phyloP scores from a whole-genome alignment of 2,888 invertebrate genomes.

The Phlogophora meticulosa region DNA sequence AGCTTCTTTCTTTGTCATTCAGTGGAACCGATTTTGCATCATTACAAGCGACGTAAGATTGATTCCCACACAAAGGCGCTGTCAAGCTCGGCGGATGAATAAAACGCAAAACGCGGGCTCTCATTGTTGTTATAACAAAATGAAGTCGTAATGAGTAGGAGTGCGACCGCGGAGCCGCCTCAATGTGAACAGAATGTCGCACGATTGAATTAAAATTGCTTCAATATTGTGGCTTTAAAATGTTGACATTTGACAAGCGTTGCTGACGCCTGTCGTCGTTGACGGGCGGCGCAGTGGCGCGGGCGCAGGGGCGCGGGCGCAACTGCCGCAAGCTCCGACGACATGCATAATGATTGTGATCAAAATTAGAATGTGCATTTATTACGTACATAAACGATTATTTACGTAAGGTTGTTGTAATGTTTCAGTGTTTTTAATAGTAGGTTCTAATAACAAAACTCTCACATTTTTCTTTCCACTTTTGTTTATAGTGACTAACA shows the following conservation, averaged over 20 bases:
- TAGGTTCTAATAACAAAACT: conserved; percentile 3
- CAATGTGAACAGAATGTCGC: conserved; percentile 81
- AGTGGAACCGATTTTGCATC: conserved; percentile 88
- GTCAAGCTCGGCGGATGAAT: conserved; percentile 84
- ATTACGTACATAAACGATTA: conserved; percentile 32
- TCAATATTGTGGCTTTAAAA: conserved; percentile 85
- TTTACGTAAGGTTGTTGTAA: conserved; percentile 40
- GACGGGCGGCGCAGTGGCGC: conserved; percentile 59
- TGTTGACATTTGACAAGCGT: conserved; percentile 88
- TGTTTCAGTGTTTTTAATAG: conserved; percentile 6
- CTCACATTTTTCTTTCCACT: background rate
- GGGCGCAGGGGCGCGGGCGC: conserved; percentile 62
- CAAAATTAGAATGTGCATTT: conserved; percentile 57
- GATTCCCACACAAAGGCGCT: conserved; percentile 86
- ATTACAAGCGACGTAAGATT: conserved; percentile 86
- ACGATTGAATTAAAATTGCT: conserved; percentile 89
- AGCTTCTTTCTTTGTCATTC: conserved; percentile 85
- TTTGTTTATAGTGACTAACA: conserved; percentile 22
- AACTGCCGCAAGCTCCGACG: conserved; percentile 52
- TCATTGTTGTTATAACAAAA: conserved; percentile 89
- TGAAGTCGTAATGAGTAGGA: conserved; percentile 89
- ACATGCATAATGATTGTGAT: conserved; percentile 58
- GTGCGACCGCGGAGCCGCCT: conserved; percentile 69
- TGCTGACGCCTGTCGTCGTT: conserved; percentile 82
- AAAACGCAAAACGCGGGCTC: conserved; percentile 75